A percentile compares a stretch with the other conserved stretches of the same genome.
These are phyloP conservation scores for Babylonia areolata DNA, from an alignment of 1,140 invertebrate genomes.

Conservation along the genomic window DNA sequence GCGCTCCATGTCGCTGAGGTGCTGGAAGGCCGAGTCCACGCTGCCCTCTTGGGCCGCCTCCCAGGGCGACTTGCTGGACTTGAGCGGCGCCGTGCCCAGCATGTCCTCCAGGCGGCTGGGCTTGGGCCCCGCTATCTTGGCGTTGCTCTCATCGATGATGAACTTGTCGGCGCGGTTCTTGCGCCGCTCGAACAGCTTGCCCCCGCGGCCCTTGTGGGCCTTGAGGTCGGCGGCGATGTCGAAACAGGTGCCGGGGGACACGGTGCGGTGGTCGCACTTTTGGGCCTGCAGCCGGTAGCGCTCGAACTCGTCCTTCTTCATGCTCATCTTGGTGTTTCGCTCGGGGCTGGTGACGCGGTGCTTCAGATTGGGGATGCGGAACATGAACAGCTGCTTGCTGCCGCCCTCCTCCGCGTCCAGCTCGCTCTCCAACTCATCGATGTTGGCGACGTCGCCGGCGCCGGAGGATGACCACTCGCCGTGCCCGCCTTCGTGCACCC, in stretches of 20 bases:
- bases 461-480: conserved; percentile 76
- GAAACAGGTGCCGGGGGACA: conserved; percentile 60
- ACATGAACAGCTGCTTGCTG: conserved; percentile 56
- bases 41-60: conserved; percentile 83
- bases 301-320: conserved; percentile 64
- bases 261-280: conserved; percentile 57
- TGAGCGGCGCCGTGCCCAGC: conserved; percentile 74
- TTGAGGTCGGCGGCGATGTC: conserved; percentile 64
- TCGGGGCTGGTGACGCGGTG: conserved; percentile 50
- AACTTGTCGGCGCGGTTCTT: conserved; percentile 91
- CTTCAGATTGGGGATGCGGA: conserved; percentile 63
- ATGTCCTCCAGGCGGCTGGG: conserved; percentile 67
- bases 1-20: conserved; percentile 47
- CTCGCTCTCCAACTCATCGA: conserved; percentile 61
- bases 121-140: conserved; percentile 54
- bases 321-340: conserved; percentile 59
- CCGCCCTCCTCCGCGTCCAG: conserved; percentile 56
- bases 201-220: conserved; percentile 78
- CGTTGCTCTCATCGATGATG: conserved; percentile 85
- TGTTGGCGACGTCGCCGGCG: conserved; percentile 55
- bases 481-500: conserved; percentile 94
- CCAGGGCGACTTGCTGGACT: conserved; percentile 84
- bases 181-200: conserved; percentile 90
- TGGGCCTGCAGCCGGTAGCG: conserved; percentile 53
- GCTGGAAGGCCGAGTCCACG: conserved; percentile 82